Conservation (phyloP, 2,888 invertebrate genomes). For the Leptopilina syphax region DNA sequence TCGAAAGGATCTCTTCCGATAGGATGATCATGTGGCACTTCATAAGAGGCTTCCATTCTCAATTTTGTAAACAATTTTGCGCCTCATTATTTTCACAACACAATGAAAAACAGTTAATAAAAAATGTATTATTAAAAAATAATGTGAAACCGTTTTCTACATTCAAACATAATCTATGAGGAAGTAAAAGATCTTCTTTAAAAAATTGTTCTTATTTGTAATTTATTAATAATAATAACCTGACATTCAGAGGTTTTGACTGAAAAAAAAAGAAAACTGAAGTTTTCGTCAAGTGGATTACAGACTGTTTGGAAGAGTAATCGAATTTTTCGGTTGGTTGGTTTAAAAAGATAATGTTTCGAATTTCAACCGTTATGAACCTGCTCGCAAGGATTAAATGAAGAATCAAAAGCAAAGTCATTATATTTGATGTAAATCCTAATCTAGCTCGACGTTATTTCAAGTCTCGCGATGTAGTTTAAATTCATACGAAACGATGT, state of each 20-base stretch:
- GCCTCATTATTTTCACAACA: neutral
- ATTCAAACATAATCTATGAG: too few species aligned
- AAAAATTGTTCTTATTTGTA: neutral
- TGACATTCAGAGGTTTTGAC: too few species aligned
- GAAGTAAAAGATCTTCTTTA: too few species aligned
- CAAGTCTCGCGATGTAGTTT: neutral
- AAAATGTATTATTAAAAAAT: too few species aligned
- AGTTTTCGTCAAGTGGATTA: constrained; percentile 21
- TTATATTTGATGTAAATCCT: constrained; percentile 1
- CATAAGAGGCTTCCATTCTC: constrained; percentile 74
- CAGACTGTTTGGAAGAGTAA: neutral
- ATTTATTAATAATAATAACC: neutral
- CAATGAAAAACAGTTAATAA: too few species aligned
- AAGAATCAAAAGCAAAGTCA: constrained; percentile 3
- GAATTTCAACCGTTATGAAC: constrained; percentile 15
- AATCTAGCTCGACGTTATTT: neutral
- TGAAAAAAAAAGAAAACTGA: neutral
- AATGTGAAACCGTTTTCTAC: too few species aligned
- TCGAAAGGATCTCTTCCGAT: constrained; percentile 72
- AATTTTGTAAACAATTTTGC: constrained; percentile 36
- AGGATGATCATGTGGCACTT: constrained; percentile 74
- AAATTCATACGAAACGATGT: neutral
- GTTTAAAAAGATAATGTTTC: constrained; percentile 12
- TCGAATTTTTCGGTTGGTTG: constrained; percentile 16
- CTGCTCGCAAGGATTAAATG: neutral